Evolutionary conservation across 1,140 invertebrate species (phyloP).

Genomic region (Mactra quadrangularis): DNA sequence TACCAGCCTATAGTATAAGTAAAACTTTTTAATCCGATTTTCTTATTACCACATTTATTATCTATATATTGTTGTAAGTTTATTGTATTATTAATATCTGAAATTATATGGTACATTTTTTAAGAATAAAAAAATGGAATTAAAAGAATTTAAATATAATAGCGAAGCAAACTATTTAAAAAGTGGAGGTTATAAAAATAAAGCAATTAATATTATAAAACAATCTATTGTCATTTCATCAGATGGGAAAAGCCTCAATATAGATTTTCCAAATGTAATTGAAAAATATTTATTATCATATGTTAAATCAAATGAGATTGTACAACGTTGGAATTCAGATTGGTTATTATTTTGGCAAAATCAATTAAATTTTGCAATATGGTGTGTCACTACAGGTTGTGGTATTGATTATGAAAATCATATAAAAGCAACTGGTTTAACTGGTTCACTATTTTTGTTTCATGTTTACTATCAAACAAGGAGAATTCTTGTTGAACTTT

Average conservation of each 20-base stretch:
- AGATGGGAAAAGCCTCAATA: neutral
- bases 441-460: neutral
- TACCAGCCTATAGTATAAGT: constrained; percentile 30
- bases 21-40: constrained; percentile 17
- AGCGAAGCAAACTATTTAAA: neutral
- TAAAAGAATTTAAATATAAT: constrained; percentile 48
- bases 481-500: neutral
- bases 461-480: constrained; percentile 33
- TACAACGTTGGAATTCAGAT: neutral
- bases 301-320: neutral
- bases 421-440: constrained; percentile 3
- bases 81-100: constrained; percentile 31
- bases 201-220: neutral
- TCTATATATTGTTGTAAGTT: constrained; percentile 32
- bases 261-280: neutral
- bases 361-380: neutral
- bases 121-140: constrained; percentile 18
- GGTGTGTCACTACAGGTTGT: no score
- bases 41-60: neutral
- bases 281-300: constrained; percentile 1
- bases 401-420: neutral
- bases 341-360: constrained; percentile 1
- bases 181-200: neutral
- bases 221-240: neutral
- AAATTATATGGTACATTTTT: constrained; percentile 38